Percentiles rank a stretch among this genome's conserved stretches.
These are phyloP conservation scores for Campopleginae sp. DNA, from an alignment of 2,888 invertebrate species.

Conservation along the genomic window DNA sequence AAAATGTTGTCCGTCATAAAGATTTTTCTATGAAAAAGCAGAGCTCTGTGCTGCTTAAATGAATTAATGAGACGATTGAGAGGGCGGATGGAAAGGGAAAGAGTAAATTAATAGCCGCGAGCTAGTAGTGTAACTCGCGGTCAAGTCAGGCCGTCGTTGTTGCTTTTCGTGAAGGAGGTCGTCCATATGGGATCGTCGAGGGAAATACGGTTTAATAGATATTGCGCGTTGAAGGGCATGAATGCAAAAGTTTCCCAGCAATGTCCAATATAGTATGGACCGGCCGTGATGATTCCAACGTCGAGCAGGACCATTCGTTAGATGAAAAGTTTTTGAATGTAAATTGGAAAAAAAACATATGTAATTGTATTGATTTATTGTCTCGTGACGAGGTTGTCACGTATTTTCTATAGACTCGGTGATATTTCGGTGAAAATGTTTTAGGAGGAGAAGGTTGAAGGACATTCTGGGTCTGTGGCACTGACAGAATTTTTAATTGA, in stretches of 20 bases:
- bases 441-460: neutral
- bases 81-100: neutral
- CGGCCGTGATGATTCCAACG: conserved; percentile 29
- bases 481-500: conserved; percentile 60
- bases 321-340: neutral
- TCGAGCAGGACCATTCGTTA: neutral
- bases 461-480: conserved; percentile 14
- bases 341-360: conserved; percentile 22
- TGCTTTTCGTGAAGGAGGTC: neutral
- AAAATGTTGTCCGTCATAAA: too few species aligned
- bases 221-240: neutral
- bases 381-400: conserved; percentile 31
- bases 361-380: conserved; percentile 44
- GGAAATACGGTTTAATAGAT: conserved; percentile 43
- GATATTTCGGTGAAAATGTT: too few species aligned
- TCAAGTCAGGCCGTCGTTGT: neutral
- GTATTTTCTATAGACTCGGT: neutral
- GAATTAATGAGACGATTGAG: neutral
- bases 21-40: too few species aligned
- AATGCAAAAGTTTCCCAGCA: conserved; percentile 42
- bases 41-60: neutral
- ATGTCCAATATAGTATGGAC: conserved; percentile 18
- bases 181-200: neutral
- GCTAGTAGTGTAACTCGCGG: neutral
- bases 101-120: neutral